phyloP scores from a whole-genome alignment of 2,113 vertebrate species.

The Vidua macroura region DNA sequence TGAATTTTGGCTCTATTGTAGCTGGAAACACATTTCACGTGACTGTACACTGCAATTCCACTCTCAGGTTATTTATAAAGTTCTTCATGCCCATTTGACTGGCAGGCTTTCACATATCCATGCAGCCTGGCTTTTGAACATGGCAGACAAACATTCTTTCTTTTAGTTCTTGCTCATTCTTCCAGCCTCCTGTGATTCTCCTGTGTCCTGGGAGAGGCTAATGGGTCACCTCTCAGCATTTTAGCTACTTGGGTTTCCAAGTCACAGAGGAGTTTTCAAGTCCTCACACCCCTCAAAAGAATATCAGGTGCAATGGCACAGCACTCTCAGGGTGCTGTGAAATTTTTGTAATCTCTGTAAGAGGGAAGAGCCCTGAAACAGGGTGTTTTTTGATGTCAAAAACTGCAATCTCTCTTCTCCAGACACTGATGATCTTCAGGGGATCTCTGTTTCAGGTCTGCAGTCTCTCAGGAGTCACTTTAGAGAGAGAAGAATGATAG shows the following conservation, averaged over 20 bases:
- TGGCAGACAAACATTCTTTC: not conserved
- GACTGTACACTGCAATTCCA: not conserved
- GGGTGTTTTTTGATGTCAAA: not conserved
- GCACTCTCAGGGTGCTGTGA: not conserved
- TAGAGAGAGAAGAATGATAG: not conserved
- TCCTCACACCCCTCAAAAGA: not conserved
- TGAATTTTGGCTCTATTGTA: not conserved
- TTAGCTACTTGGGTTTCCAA: not conserved
- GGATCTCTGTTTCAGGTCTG: not conserved
- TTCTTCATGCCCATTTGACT: not conserved
- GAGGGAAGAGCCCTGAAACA: not conserved
- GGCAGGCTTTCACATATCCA: not conserved
- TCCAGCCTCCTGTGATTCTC: not conserved
- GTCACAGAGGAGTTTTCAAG: not conserved
- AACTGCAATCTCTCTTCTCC: not conserved
- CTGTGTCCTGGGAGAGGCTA: not conserved
- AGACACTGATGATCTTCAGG: not conserved
- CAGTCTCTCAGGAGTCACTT: not conserved
- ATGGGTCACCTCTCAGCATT: not conserved
- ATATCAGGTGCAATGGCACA: not conserved
- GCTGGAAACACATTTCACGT: not conserved
- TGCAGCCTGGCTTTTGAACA: not conserved
- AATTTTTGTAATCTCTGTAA: not conserved
- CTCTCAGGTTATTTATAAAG: not conserved
- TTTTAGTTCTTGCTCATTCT: not conserved